Evolutionary conservation across 2,113 vertebrate species (phyloP), one percentile per base, ranked within the genome.

Genomic region (Taxidea taxus): DNA sequence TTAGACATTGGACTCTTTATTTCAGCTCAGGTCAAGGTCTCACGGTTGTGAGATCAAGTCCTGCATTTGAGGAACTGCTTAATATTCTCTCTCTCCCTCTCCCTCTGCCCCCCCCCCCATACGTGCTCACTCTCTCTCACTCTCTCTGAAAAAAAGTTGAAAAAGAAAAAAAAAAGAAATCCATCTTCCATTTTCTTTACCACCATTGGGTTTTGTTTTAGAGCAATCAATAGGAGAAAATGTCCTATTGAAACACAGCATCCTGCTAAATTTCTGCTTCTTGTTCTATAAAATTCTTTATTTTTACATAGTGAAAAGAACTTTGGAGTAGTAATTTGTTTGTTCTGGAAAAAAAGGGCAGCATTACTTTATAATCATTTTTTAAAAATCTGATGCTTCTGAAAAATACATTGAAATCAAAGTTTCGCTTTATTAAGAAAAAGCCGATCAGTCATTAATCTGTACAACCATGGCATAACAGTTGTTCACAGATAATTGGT

Each of bases 321-420:
- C 97, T 98, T 98, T 95, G 96, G 87, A 97, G 87, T 98, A 96
- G 96, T 87, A 87, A 95, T 98, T 96, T 91, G 78, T 97, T 97
- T 97, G 82, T 97, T 91, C 95, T 95, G 94, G 94, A 96, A 87
- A 70, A 70, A 92, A 82, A 75, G 42, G 42, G 14, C 81, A n/a
- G 18, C 49, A 81, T 96, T 94, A 34, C 23, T 82, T 87, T 77
- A 16, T 54, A 86, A 47, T 91, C 37, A 51, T 80, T 66, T 58
- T 58, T 80, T 25, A 1, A 14, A 1, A 81, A 87, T 16, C 12
- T 81, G 25, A 58, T 75, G 60, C 16, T 85, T 82, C 7, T 93
- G 82, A 58, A 95, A 92, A 90, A 62, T 44, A 75, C 25, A 51
- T 77, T 80, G 64, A 82, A 82, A 58, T 92, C 51, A 15, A 96